These are phyloP conservation scores for Acanthacorydalis orientalis DNA, from an alignment of 2,888 invertebrate genomes.

Conservation along the genomic window DNA sequence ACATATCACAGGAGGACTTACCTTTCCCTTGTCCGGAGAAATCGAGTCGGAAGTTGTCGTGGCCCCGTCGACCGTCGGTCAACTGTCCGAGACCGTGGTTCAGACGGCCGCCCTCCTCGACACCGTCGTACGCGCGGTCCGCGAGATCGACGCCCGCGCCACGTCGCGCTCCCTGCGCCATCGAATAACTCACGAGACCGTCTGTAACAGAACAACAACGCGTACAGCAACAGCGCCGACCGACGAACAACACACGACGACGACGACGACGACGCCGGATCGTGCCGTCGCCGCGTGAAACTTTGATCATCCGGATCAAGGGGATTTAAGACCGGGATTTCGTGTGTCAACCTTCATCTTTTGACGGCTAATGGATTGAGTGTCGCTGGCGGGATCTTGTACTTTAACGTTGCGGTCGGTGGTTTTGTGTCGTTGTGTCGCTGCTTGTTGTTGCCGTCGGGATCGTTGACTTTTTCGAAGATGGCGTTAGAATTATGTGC, in stretches of 20 bases:
- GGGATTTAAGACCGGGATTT: background rate
- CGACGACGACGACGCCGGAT: too few species aligned
- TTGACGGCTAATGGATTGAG: background rate
- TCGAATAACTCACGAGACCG: constrained; percentile 61
- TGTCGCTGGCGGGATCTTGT: too few species aligned
- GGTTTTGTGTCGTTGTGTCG: too few species aligned
- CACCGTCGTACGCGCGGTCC: constrained; percentile 65
- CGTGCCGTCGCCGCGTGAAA: too few species aligned
- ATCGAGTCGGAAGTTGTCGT: constrained; percentile 54
- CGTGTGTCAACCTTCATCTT: background rate
- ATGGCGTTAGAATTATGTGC: too few species aligned
- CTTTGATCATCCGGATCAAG: too few species aligned
- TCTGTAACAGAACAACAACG: constrained; percentile 31
- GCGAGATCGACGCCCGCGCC: constrained; percentile 58
- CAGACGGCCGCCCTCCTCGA: constrained; percentile 41
- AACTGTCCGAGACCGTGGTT: constrained; percentile 63
- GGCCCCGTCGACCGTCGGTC: constrained; percentile 57
- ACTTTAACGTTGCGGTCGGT: too few species aligned
- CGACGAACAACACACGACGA: too few species aligned
- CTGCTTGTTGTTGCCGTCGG: too few species aligned
- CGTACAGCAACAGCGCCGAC: too few species aligned
- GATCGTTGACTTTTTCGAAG: too few species aligned
- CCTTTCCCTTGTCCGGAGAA: constrained; percentile 49
- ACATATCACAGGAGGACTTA: constrained; percentile 20
- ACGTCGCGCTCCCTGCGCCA: constrained; percentile 55